Percentiles rank a stretch among this genome's conserved stretches.
Conservation (phyloP, 2,113 vertebrate species). For the Lampris incognitus region DNA sequence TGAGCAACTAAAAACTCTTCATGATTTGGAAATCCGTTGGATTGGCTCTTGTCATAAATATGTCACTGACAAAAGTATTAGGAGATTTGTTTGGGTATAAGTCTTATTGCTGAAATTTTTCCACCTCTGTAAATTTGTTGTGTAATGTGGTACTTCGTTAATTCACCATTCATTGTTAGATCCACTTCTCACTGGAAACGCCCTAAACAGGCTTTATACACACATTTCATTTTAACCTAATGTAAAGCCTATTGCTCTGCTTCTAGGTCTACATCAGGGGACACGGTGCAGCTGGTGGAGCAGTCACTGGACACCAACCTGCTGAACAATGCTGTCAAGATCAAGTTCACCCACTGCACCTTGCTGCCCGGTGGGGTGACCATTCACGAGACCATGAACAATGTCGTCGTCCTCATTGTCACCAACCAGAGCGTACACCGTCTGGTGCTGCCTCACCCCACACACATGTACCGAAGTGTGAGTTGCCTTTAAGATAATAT, state of each 20-base stretch:
- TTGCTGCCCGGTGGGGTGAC: conserved; percentile 89
- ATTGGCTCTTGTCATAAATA: too few relatives aligned
- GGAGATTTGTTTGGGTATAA: too few relatives aligned
- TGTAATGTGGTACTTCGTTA: too few relatives aligned
- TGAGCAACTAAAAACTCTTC: too few relatives aligned
- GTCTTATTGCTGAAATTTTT: too few relatives aligned
- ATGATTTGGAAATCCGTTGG: too few relatives aligned
- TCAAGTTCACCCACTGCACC: conserved; percentile 86
- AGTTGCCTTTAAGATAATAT: conserved; percentile 65
- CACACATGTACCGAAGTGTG: conserved; percentile 91
- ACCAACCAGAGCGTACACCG: conserved; percentile 92
- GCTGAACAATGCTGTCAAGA: conserved; percentile 86
- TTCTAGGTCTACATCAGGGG: conserved; percentile 87
- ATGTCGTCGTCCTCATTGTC: conserved; percentile 86
- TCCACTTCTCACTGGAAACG: too few relatives aligned
- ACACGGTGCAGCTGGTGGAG: conserved; percentile 89
- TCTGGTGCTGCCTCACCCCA: conserved; percentile 90
- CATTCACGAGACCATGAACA: conserved; percentile 88
- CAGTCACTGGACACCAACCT: conserved; percentile 91
- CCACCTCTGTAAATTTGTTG: too few relatives aligned
- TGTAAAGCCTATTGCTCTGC: neutral
- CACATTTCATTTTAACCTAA: too few relatives aligned
- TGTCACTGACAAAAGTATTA: too few relatives aligned
- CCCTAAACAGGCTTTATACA: too few relatives aligned
- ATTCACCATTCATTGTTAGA: too few relatives aligned